Evolutionary conservation across 2,888 invertebrate species (phyloP), one percentile per base, ranked within the genome.

Genomic region (Pantelozetes paolii): DNA sequence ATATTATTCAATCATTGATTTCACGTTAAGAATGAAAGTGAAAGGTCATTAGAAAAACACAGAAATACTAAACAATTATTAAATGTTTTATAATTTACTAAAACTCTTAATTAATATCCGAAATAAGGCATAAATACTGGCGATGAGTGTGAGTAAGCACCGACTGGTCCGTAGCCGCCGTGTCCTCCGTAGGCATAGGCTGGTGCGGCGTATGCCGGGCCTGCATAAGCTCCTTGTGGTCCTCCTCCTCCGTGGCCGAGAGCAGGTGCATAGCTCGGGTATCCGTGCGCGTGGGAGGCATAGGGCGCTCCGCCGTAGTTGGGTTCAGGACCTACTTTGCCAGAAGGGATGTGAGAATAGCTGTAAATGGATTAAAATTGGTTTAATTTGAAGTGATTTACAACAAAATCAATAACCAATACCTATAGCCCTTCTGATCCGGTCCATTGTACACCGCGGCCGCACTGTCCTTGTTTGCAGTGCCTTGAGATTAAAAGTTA

Each of bases 381-480:
- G 2, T 6, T 40, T 32, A n/a, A n/a, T n/a, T n/a, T n/a, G n/a
- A n/a, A n/a, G n/a, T n/a, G n/a, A n/a, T n/a, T 13, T 9, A 23
- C 6, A 28, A 23, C 23, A 54, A 54, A 20, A 59, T 2, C n/a
- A 30, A 11, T 8, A 6, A 6, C 13, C 1, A 36, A 23, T 42
- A 67, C 67, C 73, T 73, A 36, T 67, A 45, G 32, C 73, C 73
- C 23, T 67, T 48, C 0, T 15, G 32, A 36, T 73, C 73, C 11
- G 73, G 73, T 54, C 73, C 73, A 23, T 73, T 73, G 28, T 69
- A 67, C 36, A 69, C 50, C 1, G 73, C 77, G 48, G 64, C 71
- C 0, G 77, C 77, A 32, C 75, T 72, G 42, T 77, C 76, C 48
- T 77, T 76, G 57, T 74, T 77, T 6, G 70, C 75, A 3, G 77